Percentiles rank a stretch among this genome's conserved stretches.
phyloP scores from a whole-genome alignment of 2,888 invertebrate species.

The Microplitis deprimator region DNA sequence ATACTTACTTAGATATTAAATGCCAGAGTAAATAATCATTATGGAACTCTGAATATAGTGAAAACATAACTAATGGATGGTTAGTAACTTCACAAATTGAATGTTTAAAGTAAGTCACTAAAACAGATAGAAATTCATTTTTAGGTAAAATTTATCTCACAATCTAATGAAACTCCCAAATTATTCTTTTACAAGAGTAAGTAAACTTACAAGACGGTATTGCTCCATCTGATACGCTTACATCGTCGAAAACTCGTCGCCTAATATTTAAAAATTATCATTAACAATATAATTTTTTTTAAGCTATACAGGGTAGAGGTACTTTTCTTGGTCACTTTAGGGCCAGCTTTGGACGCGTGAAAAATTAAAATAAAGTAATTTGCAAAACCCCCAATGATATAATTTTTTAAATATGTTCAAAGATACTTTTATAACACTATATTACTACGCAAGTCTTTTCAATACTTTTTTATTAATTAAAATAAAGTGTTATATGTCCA shows the following conservation, averaged over 20 bases:
- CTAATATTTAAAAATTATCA: neutral
- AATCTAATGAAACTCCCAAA: neutral
- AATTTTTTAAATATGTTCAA: too few species aligned
- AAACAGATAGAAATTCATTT: neutral
- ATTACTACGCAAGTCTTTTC: too few species aligned
- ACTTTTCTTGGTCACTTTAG: too few species aligned
- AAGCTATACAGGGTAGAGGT: too few species aligned
- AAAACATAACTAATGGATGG: neutral
- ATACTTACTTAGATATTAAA: conserved; percentile 29
- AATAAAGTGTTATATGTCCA: too few species aligned
- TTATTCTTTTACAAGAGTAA: neutral
- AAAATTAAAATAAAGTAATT: neutral
- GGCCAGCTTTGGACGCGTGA: too few species aligned
- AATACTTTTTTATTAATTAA: too few species aligned
- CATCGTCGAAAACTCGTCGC: neutral
- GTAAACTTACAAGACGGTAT: neutral
- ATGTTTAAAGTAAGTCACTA: neutral
- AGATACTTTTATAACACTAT: too few species aligned
- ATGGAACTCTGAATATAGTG: neutral
- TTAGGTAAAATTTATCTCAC: neutral
- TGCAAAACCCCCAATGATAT: too few species aligned
- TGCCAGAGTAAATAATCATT: conserved; percentile 2
- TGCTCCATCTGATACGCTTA: neutral
- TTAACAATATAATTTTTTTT: too few species aligned
- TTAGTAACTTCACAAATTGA: neutral